A percentile compares a stretch with the other conserved stretches of the same genome.
Evolutionary conservation across 2,888 invertebrate species (phyloP).

Genomic region (Lepidochrysops patricia): DNA sequence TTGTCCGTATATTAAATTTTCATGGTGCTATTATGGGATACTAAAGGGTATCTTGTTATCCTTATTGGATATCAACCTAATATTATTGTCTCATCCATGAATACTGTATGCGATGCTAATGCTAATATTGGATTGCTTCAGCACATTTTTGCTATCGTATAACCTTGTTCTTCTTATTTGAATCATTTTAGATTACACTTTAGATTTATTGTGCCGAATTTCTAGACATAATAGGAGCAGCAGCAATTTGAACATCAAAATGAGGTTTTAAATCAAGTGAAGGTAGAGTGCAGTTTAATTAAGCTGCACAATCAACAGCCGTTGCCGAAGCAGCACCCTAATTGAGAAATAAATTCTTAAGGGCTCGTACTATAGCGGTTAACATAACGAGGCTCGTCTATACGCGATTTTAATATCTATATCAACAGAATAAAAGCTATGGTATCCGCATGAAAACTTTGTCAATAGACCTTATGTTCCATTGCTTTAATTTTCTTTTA

Average conservation of each 20-base stretch:
- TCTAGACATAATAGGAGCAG: not conserved
- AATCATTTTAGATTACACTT: not conserved
- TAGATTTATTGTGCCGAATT: not conserved
- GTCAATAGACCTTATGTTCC: slow-evolving; percentile 55
- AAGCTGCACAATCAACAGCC: slow-evolving; percentile 64
- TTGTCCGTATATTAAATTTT: slow-evolving; percentile 38
- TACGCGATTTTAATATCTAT: slow-evolving; percentile 28
- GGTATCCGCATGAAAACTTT: slow-evolving; percentile 11
- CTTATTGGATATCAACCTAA: not conserved
- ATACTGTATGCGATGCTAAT: too few species aligned
- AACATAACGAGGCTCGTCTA: slow-evolving; percentile 28
- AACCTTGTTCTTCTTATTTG: not conserved
- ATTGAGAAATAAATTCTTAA: slow-evolving; percentile 65
- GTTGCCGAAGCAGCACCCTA: slow-evolving; percentile 66
- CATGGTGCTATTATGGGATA: not conserved
- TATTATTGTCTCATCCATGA: too few species aligned
- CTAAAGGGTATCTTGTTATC: not conserved
- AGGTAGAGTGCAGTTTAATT: slow-evolving; percentile 37
- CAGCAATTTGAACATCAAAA: not conserved
- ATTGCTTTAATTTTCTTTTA: slow-evolving; percentile 72
- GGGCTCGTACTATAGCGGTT: slow-evolving; percentile 54
- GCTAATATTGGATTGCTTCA: too few species aligned
- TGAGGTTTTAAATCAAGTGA: not conserved
- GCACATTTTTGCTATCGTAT: too few species aligned
- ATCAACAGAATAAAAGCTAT: slow-evolving; percentile 22